phyloP scores from a whole-genome alignment of 2,113 vertebrate genomes.

The Lepus europaeus region DNA sequence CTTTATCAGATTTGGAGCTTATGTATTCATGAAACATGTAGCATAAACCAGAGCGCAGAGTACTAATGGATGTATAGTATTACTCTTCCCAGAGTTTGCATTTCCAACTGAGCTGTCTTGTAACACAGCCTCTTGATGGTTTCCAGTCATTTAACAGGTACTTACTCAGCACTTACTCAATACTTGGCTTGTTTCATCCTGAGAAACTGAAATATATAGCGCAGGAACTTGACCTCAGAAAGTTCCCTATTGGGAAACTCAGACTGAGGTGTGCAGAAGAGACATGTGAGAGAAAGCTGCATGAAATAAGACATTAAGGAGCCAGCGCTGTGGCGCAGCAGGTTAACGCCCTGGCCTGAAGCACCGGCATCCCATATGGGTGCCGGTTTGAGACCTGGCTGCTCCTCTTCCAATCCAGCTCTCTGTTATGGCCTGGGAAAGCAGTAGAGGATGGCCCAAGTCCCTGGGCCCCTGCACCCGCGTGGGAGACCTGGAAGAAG shows the following conservation, averaged over 20 bases:
- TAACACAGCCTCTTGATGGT: background rate
- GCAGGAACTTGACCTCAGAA: background rate
- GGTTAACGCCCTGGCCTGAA: no score
- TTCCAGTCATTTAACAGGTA: background rate
- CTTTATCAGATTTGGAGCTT: background rate
- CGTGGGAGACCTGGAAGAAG: no score
- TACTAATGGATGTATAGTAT: background rate
- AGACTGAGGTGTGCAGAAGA: constrained; percentile 10
- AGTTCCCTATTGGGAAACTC: background rate
- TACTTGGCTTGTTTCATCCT: background rate
- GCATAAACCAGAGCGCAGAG: background rate
- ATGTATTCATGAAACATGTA: background rate
- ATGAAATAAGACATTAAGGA: background rate
- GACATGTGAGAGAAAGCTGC: background rate
- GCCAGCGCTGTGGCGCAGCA: no score
- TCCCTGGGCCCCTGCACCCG: no score
- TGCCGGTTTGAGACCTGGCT: no score
- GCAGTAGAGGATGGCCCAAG: no score
- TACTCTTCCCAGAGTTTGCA: background rate
- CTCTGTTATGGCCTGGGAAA: no score
- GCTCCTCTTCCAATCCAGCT: no score
- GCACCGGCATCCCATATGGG: no score
- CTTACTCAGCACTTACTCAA: background rate
- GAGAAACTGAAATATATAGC: background rate
- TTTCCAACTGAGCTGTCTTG: background rate